A percentile compares a stretch with the other conserved stretches of the same genome.
phyloP scores from a whole-genome alignment of 2,113 vertebrate genomes.

The Aramus guarauna region DNA sequence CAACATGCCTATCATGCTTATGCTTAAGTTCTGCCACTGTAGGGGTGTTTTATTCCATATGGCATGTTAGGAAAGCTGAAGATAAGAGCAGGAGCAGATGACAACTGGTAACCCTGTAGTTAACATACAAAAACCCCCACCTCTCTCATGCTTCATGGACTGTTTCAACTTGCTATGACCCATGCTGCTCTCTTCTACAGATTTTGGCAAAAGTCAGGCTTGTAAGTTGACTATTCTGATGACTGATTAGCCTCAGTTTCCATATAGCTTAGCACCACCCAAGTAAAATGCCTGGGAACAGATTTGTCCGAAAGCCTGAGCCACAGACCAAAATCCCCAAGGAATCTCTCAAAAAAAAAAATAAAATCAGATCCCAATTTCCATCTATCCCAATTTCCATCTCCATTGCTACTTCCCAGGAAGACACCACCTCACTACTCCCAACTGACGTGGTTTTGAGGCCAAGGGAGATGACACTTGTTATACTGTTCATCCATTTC shows the following conservation, averaged over 20 bases:
- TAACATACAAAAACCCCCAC: background rate
- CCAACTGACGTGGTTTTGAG: background rate
- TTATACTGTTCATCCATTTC: background rate
- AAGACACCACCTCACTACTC: background rate
- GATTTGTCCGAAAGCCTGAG: background rate
- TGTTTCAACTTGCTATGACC: background rate
- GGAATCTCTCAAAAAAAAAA: background rate
- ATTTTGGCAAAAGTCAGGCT: background rate
- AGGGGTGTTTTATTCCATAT: background rate
- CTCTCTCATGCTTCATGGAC: background rate
- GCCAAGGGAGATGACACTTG: background rate
- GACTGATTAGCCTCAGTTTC: background rate
- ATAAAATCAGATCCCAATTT: background rate
- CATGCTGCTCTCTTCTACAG: background rate
- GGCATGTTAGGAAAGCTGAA: background rate
- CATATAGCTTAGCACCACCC: background rate
- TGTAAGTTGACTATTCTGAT: background rate
- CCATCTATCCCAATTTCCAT: background rate
- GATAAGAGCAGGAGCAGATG: background rate
- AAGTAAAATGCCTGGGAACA: background rate
- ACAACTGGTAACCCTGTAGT: background rate
- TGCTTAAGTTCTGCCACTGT: background rate
- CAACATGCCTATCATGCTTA: accelerated
- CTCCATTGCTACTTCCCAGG: background rate
- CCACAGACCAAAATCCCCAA: background rate